phyloP scores from a whole-genome alignment of 2,888 invertebrate species.

The Andrena bucephala region DNA sequence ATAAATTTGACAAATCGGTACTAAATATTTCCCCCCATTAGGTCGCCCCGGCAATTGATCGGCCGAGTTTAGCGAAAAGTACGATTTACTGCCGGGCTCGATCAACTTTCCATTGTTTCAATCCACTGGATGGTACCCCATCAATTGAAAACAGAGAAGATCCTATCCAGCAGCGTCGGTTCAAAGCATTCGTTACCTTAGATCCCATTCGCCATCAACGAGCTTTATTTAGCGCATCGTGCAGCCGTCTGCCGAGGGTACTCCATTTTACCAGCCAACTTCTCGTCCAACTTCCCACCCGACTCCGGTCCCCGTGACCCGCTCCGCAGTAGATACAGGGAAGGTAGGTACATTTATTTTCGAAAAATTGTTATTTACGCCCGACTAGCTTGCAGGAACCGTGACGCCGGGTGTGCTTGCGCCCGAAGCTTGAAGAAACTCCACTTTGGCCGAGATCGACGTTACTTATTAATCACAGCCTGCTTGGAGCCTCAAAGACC shows the following conservation, averaged over 20 bases:
- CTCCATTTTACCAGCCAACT: slow-evolving; percentile 1
- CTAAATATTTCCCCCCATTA: slow-evolving; percentile 7
- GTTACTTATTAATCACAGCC: slow-evolving; percentile 77
- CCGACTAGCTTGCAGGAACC: slow-evolving; percentile 27
- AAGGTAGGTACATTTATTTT: slow-evolving; percentile 53
- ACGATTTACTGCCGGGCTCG: neutral
- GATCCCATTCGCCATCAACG: neutral
- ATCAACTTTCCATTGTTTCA: slow-evolving; percentile 1
- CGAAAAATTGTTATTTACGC: slow-evolving; percentile 61
- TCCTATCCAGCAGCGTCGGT: neutral
- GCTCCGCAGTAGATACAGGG: neutral
- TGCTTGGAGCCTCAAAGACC: slow-evolving; percentile 68
- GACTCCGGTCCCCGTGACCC: slow-evolving; percentile 3
- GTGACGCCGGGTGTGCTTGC: slow-evolving; percentile 22
- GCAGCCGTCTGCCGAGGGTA: neutral
- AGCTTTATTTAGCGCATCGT: slow-evolving; percentile 1
- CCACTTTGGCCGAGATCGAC: slow-evolving; percentile 67
- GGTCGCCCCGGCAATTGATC: slow-evolving; percentile 7
- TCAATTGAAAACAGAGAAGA: neutral
- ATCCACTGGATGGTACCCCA: too few species aligned
- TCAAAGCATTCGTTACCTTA: neutral
- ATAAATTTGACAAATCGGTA: slow-evolving; percentile 39
- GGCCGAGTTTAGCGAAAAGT: neutral
- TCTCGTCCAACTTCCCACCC: neutral
- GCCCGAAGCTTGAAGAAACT: slow-evolving; percentile 43